Conservation (phyloP, 2,113 vertebrate species). For the Baryphthengus martii region DNA sequence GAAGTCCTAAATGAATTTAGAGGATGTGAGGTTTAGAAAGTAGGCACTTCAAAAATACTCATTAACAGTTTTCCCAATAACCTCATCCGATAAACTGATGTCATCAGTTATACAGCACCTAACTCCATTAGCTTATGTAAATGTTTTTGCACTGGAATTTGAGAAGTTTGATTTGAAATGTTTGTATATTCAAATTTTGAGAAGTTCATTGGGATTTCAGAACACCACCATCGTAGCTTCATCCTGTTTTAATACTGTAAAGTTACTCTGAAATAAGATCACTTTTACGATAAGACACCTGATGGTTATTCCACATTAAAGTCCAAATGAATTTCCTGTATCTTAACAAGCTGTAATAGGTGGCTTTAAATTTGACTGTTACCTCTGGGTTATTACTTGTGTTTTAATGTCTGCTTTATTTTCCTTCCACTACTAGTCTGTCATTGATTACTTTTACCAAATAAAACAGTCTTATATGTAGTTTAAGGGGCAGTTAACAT, state of each 20-base stretch:
- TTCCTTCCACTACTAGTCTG: not conserved
- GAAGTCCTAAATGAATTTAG: not conserved
- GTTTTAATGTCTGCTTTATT: not conserved
- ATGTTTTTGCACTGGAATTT: not conserved
- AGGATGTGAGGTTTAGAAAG: not conserved
- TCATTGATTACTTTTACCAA: not conserved
- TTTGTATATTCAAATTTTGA: not conserved
- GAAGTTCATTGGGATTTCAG: not conserved
- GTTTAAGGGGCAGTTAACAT: not conserved
- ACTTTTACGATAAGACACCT: not conserved
- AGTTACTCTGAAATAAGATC: not conserved
- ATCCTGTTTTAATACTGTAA: not conserved
- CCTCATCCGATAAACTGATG: not conserved
- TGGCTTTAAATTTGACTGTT: not conserved
- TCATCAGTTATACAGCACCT: not conserved
- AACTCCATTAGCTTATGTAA: not conserved
- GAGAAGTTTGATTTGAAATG: not conserved
- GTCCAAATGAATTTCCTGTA: not conserved
- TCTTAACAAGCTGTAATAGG: not conserved
- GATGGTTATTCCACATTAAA: not conserved
- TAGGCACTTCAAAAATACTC: not conserved
- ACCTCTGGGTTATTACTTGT: not conserved
- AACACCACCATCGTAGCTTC: not conserved
- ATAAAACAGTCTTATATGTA: not conserved
- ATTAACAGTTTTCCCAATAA: not conserved